These are phyloP conservation scores for Dermatemys mawii DNA, from an alignment of 2,113 vertebrate genomes.

Conservation along the genomic window DNA sequence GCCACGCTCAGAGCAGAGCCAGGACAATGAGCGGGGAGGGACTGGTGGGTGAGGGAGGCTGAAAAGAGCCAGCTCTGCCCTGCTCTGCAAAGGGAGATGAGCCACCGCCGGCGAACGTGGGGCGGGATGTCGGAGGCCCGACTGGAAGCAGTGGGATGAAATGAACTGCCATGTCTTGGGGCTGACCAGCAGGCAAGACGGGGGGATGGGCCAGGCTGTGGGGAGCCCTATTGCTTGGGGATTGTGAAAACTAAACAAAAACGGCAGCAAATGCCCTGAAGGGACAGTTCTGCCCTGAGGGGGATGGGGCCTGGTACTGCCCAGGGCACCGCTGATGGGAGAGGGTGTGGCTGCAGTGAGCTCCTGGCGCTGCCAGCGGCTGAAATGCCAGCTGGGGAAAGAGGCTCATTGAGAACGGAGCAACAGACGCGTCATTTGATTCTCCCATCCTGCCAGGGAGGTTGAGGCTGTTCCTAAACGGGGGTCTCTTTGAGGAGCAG, in stretches of 20 bases:
- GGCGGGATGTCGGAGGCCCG: neutral
- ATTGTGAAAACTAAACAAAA: neutral
- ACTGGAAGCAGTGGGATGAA: neutral
- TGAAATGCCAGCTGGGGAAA: neutral
- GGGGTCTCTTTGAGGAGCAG: too few species aligned
- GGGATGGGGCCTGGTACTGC: too few species aligned
- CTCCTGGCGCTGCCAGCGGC: too few species aligned
- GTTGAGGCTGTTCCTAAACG: too few species aligned
- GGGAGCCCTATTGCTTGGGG: neutral
- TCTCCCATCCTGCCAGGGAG: too few species aligned
- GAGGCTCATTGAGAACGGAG: too few species aligned
- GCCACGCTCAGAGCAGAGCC: neutral
- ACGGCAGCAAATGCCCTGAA: too few species aligned
- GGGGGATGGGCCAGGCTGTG: rapidly evolving
- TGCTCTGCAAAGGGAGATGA: neutral
- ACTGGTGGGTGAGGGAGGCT: neutral
- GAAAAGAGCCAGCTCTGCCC: neutral
- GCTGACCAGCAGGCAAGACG: neutral
- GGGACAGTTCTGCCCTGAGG: too few species aligned
- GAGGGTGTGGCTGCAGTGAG: neutral
- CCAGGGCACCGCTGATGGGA: too few species aligned
- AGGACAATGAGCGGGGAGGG: too few species aligned
- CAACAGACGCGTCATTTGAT: neutral
- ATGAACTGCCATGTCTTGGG: neutral
- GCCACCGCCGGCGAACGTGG: too few species aligned